These are phyloP conservation scores for Netelia melanura DNA, from an alignment of 2,888 invertebrate species.

Conservation along the genomic window DNA sequence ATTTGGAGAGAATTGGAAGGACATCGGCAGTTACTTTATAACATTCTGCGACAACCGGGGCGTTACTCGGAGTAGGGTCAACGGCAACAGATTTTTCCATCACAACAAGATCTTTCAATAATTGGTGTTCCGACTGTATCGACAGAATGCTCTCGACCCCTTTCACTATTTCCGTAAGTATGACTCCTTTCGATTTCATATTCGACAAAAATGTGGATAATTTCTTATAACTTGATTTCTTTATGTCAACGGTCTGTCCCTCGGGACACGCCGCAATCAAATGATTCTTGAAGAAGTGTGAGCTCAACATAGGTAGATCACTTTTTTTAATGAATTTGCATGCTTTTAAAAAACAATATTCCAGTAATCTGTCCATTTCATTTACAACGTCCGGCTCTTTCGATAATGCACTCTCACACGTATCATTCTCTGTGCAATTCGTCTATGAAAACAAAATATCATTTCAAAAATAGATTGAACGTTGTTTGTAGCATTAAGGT, in stretches of 20 bases:
- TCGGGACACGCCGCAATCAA: constrained; percentile 90
- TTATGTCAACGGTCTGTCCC: constrained; percentile 91
- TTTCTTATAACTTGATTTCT: constrained; percentile 96
- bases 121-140: constrained; percentile 86
- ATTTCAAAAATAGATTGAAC: constrained; percentile 29
- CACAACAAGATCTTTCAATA: constrained; percentile 85
- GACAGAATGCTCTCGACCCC: constrained; percentile 91
- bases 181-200: constrained; percentile 86
- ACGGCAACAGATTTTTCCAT: constrained; percentile 68
- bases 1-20: constrained; percentile 87
- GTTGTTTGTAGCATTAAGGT: neutral
- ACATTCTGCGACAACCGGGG: constrained; percentile 89
- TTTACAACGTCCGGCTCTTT: constrained; percentile 81
- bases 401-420: constrained; percentile 24
- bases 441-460: constrained; percentile 41
- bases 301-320: constrained; percentile 92
- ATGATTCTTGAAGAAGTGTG: constrained; percentile 92
- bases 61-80: constrained; percentile 81
- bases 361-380: constrained; percentile 91
- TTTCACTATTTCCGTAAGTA: constrained; percentile 86
- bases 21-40: constrained; percentile 89
- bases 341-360: constrained; percentile 92
- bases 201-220: constrained; percentile 93
- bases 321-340: constrained; percentile 91
- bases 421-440: constrained; percentile 1